These are phyloP conservation scores for Drosophila nigrodunni DNA, from an alignment of 1,140 invertebrate genomes.

Conservation along the genomic window DNA sequence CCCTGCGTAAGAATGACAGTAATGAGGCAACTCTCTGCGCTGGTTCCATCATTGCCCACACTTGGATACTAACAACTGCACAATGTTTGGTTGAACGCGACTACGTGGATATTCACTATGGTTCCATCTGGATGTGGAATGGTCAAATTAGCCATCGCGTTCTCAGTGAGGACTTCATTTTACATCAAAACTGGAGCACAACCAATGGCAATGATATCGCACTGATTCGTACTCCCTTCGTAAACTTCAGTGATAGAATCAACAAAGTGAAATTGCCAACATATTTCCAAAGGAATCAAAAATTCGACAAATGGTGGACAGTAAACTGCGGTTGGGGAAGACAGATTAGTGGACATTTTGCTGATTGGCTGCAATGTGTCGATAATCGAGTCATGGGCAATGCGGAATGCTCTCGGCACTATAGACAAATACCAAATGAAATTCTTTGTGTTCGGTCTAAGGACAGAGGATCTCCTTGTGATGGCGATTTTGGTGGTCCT, in stretches of 20 bases:
- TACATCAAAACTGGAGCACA: no score
- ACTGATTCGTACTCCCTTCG: conserved; percentile 51
- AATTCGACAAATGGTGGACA: conserved; percentile 44
- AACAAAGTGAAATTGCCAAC: conserved; percentile 50
- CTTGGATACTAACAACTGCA: conserved; percentile 87
- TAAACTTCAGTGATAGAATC: conserved; percentile 38
- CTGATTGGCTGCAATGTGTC: conserved; percentile 52
- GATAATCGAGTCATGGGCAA: conserved; percentile 59
- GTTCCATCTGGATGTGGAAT: conserved; percentile 52
- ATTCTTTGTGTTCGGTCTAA: conserved; percentile 55
- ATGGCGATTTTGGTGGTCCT: conserved; percentile 86
- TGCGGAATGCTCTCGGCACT: conserved; percentile 41
- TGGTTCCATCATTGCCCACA: conserved; percentile 86
- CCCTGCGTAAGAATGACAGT: conserved; percentile 64
- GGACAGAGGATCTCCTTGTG: conserved; percentile 56
- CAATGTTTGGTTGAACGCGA: conserved; percentile 85
- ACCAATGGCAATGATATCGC: conserved; percentile 48
- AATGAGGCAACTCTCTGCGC: conserved; percentile 84
- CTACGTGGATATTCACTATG: conserved; percentile 61
- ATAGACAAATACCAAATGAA: conserved; percentile 37
- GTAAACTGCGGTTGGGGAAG: conserved; percentile 63
- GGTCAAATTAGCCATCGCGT: conserved; percentile 46
- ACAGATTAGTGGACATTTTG: conserved; percentile 47
- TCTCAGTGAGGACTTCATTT: conserved; percentile 41
- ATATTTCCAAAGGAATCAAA: conserved; percentile 10